These are phyloP conservation scores for Temnothorax ravouxi DNA, from an alignment of 2,888 invertebrate species.

Conservation along the genomic window DNA sequence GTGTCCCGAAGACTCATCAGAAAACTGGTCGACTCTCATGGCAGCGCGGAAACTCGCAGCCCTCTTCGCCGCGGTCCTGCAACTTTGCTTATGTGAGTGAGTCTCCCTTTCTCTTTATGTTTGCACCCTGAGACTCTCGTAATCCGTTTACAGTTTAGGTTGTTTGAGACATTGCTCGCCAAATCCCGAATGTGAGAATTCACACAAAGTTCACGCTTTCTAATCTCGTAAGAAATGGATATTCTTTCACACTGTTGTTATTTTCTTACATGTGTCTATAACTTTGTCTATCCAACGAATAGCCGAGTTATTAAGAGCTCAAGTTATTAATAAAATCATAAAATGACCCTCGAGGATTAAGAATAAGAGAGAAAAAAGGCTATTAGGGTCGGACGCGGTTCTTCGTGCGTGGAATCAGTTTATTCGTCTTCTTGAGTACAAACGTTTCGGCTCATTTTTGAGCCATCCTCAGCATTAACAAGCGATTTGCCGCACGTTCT, in stretches of 20 bases:
- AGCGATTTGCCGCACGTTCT: too few species aligned
- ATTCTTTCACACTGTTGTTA: background rate
- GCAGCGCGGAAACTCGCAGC: conserved; percentile 84
- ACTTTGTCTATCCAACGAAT: background rate
- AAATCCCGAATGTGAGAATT: background rate
- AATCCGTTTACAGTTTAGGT: background rate
- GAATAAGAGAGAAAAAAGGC: too few species aligned
- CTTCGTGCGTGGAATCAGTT: too few species aligned
- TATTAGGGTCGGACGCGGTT: too few species aligned
- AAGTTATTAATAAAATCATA: too few species aligned
- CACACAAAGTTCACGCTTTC: background rate
- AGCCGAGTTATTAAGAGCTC: background rate
- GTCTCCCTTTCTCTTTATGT: conserved; percentile 47
- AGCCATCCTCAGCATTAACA: too few species aligned
- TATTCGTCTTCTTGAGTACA: too few species aligned
- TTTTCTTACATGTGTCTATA: background rate
- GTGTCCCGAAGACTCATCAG: conserved; percentile 66
- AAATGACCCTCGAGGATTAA: too few species aligned
- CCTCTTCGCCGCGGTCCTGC: conserved; percentile 82
- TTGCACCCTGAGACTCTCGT: background rate
- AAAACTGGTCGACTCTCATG: conserved; percentile 80
- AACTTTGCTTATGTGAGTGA: conserved; percentile 84
- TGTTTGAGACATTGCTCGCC: background rate
- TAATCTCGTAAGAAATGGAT: background rate
- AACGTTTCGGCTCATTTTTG: too few species aligned